Evolutionary conservation across 2,888 invertebrate genomes (phyloP).

Genomic region (Auanema freiburgensis): DNA sequence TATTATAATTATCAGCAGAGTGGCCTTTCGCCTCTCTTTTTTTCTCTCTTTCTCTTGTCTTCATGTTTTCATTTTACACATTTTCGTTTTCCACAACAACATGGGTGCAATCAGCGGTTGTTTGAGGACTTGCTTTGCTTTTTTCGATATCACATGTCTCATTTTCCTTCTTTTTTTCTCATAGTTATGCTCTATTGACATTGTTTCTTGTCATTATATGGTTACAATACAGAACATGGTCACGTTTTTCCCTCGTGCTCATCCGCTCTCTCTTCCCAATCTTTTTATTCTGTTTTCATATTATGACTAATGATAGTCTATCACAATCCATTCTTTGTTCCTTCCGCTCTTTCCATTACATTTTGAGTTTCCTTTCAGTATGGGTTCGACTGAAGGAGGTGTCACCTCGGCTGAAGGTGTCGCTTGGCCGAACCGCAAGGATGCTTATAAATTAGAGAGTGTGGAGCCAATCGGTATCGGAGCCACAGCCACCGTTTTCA

Average conservation of each 20-base stretch:
- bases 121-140: neutral
- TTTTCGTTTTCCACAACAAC: neutral
- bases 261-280: neutral
- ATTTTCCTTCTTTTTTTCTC: conserved; percentile 2
- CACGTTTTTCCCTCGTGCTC: neutral
- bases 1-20: no score
- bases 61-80: conserved; percentile 2
- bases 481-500: conserved; percentile 63
- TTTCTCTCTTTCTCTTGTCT: neutral
- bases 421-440: conserved; percentile 56
- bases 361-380: neutral
- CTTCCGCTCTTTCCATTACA: neutral
- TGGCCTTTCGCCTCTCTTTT: conserved; percentile 1
- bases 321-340: no score
- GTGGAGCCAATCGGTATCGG: conserved; percentile 68
- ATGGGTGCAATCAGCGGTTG: no score
- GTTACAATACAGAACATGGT: neutral
- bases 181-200: neutral
- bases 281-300: conserved; percentile 3
- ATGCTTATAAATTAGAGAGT: conserved; percentile 53
- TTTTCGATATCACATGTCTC: neutral
- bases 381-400: no score
- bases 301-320: neutral
- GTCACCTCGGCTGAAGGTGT: conserved; percentile 10
- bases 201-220: neutral